These are phyloP conservation scores for Charaxes varanes DNA, from an alignment of 1,140 invertebrate genomes.

Conservation along the genomic window DNA sequence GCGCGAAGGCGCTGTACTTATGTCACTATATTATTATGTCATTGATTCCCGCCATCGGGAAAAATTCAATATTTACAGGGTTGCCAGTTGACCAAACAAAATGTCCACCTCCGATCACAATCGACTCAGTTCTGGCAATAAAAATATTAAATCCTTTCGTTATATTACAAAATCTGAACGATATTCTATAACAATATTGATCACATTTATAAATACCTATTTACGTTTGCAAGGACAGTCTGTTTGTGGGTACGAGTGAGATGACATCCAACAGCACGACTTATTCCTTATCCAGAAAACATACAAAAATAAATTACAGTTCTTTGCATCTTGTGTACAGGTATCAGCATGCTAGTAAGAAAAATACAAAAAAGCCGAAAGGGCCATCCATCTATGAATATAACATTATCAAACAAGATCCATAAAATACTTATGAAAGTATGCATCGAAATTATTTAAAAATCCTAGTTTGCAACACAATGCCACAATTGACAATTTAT, in stretches of 20 bases:
- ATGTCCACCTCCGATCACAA: slow-evolving; percentile 8
- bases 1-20: slow-evolving; percentile 19
- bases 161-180: slow-evolving; percentile 23
- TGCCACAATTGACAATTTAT: too few species aligned
- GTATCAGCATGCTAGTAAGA: too few species aligned
- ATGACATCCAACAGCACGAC: too few species aligned
- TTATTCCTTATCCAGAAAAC: too few species aligned
- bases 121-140: slow-evolving; percentile 8
- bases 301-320: too few species aligned
- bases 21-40: slow-evolving; percentile 15
- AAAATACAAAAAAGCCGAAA: too few species aligned
- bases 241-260: slow-evolving; percentile 6
- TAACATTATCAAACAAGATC: too few species aligned
- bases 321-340: too few species aligned
- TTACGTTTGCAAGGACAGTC: slow-evolving; percentile 6
- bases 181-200: slow-evolving; percentile 22
- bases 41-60: slow-evolving; percentile 2
- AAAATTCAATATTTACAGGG: slow-evolving; percentile 11
- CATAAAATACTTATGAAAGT: too few species aligned
- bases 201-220: slow-evolving; percentile 27
- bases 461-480: too few species aligned
- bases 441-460: too few species aligned
- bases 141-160: slow-evolving; percentile 9
- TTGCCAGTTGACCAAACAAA: slow-evolving; percentile 10
- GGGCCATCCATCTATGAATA: too few species aligned